Conservation (phyloP, 2,113 vertebrate genomes). For the Indri indri region DNA sequence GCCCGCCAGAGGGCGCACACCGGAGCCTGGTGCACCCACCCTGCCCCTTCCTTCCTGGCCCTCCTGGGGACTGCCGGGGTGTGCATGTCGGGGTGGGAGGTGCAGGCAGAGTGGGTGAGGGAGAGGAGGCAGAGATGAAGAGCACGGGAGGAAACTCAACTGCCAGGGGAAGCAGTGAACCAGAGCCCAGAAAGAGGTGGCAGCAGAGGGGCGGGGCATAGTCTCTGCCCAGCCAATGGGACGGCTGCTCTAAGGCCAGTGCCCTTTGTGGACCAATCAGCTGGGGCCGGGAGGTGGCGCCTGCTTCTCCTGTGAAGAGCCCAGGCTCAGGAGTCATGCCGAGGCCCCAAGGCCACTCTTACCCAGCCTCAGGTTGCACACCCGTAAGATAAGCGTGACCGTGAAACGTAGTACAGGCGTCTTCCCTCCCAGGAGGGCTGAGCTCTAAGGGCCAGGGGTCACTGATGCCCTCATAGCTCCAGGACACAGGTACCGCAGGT, state of each 20-base stretch:
- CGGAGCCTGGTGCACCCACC: background rate
- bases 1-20: background rate
- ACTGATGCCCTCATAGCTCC: rapidly evolving
- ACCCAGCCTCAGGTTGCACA: background rate
- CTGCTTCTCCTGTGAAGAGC: background rate
- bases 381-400: rapidly evolving
- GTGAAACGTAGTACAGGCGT: background rate
- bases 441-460: background rate
- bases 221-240: background rate
- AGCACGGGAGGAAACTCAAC: too few species aligned
- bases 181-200: too few species aligned
- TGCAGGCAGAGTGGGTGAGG: background rate
- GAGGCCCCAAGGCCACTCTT: background rate
- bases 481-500: rapidly evolving
- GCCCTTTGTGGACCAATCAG: background rate
- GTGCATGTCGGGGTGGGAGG: too few species aligned
- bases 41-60: background rate
- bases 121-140: background rate
- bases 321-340: too few species aligned
- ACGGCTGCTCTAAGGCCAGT: rapidly evolving
- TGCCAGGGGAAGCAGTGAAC: background rate
- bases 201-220: background rate
- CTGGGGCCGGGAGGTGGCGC: too few species aligned
- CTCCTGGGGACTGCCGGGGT: background rate
- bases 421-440: background rate